Evolutionary conservation across 2,113 vertebrate species (phyloP).

Genomic region (Xiphias gladius): DNA sequence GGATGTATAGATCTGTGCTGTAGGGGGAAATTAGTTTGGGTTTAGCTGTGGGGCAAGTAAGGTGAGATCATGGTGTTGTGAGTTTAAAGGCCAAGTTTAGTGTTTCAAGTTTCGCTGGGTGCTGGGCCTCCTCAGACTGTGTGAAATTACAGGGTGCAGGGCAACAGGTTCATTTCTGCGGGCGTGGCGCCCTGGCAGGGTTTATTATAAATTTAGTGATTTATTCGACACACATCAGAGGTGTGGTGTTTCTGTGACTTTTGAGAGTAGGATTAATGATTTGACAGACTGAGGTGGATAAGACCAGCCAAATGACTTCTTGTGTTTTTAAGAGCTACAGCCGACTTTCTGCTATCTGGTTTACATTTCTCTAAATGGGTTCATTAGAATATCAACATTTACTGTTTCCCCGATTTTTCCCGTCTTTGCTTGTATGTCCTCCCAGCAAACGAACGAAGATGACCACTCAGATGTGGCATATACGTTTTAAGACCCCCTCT

Average conservation of each 20-base stretch:
- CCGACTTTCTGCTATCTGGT: background rate
- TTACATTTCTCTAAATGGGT: background rate
- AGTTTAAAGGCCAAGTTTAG: constrained; percentile 10
- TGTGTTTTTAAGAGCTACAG: background rate
- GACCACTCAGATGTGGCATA: background rate
- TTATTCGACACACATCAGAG: background rate
- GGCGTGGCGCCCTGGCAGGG: constrained; percentile 34
- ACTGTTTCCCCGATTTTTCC: background rate
- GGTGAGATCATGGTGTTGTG: constrained; percentile 29
- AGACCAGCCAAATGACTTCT: background rate
- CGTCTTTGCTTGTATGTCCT: background rate
- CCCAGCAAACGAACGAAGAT: background rate
- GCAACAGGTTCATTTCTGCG: background rate
- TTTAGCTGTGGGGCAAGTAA: constrained; percentile 19
- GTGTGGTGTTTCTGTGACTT: background rate
- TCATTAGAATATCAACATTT: background rate
- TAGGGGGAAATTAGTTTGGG: constrained; percentile 38
- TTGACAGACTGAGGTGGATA: background rate
- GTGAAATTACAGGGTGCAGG: constrained; percentile 48
- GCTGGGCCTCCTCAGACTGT: background rate
- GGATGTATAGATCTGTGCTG: constrained; percentile 10
- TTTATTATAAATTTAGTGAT: background rate
- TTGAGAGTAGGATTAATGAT: constrained; percentile 4
- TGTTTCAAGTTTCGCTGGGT: constrained; percentile 43
- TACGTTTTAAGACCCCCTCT: background rate